Evolutionary conservation across 2,113 vertebrate species (phyloP), one percentile per base, ranked within the genome.

Genomic region (Pica pica): DNA sequence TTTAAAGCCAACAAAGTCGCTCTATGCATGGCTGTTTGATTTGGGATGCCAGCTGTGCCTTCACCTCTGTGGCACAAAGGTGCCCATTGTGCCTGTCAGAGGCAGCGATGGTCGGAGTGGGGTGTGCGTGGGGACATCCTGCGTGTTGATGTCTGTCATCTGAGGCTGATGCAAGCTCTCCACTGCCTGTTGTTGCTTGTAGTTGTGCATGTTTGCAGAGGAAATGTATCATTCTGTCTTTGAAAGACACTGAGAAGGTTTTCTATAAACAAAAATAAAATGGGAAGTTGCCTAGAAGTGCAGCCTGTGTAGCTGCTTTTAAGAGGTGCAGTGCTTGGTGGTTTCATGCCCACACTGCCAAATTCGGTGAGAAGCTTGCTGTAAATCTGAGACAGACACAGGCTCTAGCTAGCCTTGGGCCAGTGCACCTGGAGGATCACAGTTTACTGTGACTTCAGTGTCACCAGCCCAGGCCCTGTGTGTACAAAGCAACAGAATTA

Each of bases 91-190:
- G 80, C 68, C 1, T 1, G 1, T 35, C 0, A 1, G 83, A 59
- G 47, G 56, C 52, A 24, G 39, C 0, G 7, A 8, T 0, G 13
- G 23, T 19, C 1, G 0, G 78, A 68, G 78, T 0, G 0, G 52
- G 21, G 49, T 13, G 14, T 56, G 78, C 0, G 0, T 27, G 11
- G 64, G 79, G 79, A 24, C 4, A 4, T 50, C 89, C 73, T 92
- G 60, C 30, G 23, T 30, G 6, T 21, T 50, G 60, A 2, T 73
- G 83, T 55, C 87, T 68, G 57, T 77, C 65, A 44, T 42, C 42
- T 42, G 75, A 64, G 69, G 41, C 70, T 89, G 76, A 35, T 49
- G 78, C 71, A 47, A 69, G 47, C 63, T 55, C 63, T 81, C n/a
- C 35, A 13, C 31, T 85, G 63, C 65, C 63, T 56, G 9, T 3